Evolutionary conservation across 2,113 vertebrate genomes (phyloP), one percentile per base, ranked within the genome.

Genomic region (Dipodomys stephensi): DNA sequence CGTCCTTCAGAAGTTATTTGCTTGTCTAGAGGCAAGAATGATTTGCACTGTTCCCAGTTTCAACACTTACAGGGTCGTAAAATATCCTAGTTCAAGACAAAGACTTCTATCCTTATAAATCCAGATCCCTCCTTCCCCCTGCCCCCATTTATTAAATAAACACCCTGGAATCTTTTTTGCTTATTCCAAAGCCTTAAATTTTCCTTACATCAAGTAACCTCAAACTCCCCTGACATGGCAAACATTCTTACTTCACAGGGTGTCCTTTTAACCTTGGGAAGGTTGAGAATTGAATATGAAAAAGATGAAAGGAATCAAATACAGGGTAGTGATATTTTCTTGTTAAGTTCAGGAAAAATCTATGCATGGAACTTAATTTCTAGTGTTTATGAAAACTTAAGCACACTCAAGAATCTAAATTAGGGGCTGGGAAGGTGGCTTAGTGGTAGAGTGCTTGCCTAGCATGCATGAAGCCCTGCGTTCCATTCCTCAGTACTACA

Each of bases 251-350:
- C 77, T 72, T 93, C 78, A 60, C 84, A 87, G 28, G 62, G 20
- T 76, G 79, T 90, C 83, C 91, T 96, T 92, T 94, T 81, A 85
- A 95, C 92, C 76, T 95, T 84, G 79, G 74, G 65, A 97, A 93
- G 74, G 86, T 90, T 90, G 79, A 87, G 83, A 95, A 93, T 68
- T 83, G 65, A 87, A 95, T 92, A 94, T 62, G 65, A 79, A 80
- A 60, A 83, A 87, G 83, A 92, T 74, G n/a, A 90, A 94, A 92
- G 68, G 71, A 90, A 83, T 93, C 79, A 78, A 74, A 76, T 64
- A 60, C 30, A 92, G 49, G 44, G 6, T 65, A 60, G 27, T 67
- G 65, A 87, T 94, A 88, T 83, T 88, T 83, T 60, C 35, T 77
- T 80, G 90, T 82, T 82, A 82, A 78, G 23, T 94, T 93, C 49